These are phyloP conservation scores for Microcebus ravelobensis DNA, from an alignment of 2,113 vertebrate species.

Conservation along the genomic window DNA sequence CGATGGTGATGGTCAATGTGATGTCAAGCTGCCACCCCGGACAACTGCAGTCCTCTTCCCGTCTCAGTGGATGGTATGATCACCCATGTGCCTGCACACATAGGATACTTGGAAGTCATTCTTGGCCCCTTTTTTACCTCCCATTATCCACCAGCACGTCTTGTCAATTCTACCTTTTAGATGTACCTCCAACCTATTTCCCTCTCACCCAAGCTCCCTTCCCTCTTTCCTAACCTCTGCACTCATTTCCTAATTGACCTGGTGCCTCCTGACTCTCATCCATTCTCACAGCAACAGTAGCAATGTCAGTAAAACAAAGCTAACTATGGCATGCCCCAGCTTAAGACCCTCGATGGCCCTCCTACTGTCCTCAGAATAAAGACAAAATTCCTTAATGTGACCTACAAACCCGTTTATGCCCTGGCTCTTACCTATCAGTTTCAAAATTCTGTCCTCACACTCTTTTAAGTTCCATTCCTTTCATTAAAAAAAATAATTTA, in stretches of 20 bases:
- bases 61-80: not conserved
- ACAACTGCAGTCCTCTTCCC: not conserved
- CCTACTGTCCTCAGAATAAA: not conserved
- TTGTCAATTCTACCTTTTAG: not conserved
- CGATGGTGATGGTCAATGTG: not conserved
- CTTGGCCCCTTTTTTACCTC: not conserved
- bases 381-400: not conserved
- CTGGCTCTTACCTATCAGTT: not conserved
- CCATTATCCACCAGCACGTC: not conserved
- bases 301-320: not conserved
- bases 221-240: not conserved
- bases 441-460: not conserved
- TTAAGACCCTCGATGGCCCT: not conserved
- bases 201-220: not conserved
- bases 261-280: not conserved
- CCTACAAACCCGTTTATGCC: not conserved
- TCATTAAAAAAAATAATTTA: no score
- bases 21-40: not conserved
- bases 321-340: no score
- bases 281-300: not conserved
- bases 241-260: not conserved
- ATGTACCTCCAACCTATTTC: not conserved
- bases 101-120: not conserved
- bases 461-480: not conserved
- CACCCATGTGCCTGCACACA: not conserved